These are phyloP conservation scores for Lepus europaeus DNA, from an alignment of 2,113 vertebrate genomes.

Conservation along the genomic window DNA sequence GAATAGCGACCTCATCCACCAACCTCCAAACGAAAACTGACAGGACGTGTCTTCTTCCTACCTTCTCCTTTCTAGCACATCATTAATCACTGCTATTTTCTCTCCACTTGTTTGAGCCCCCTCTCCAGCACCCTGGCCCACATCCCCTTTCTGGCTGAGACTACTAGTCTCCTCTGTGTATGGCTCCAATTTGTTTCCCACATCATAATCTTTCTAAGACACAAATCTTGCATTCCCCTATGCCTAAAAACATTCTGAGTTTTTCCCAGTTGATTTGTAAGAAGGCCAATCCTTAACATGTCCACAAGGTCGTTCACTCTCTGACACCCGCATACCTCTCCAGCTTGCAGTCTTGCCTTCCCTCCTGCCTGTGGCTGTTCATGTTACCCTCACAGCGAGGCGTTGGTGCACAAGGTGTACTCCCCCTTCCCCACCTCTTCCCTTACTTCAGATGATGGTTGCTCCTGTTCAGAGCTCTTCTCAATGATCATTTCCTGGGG, in stretches of 20 bases:
- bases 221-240: not conserved
- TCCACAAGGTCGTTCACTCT: not conserved
- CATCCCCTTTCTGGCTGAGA: not conserved
- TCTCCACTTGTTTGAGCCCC: not conserved
- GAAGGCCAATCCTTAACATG: not conserved
- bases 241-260: not conserved
- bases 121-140: no score
- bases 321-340: not conserved
- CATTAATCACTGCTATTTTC: not conserved
- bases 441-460: not conserved
- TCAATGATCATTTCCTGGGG: not conserved
- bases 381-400: not conserved
- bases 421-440: not conserved
- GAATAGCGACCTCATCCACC: not conserved
- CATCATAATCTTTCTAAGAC: not conserved
- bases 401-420: not conserved
- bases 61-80: no score
- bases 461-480: not conserved
- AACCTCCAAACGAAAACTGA: not conserved
- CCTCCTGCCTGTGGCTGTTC: not conserved
- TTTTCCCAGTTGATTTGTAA: not conserved
- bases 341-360: not conserved
- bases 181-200: not conserved
- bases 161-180: not conserved
- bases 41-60: not conserved